Evolutionary conservation across 2,797 vertebrate genomes (phyloP).

Genomic region (Australoheros facetus): DNA sequence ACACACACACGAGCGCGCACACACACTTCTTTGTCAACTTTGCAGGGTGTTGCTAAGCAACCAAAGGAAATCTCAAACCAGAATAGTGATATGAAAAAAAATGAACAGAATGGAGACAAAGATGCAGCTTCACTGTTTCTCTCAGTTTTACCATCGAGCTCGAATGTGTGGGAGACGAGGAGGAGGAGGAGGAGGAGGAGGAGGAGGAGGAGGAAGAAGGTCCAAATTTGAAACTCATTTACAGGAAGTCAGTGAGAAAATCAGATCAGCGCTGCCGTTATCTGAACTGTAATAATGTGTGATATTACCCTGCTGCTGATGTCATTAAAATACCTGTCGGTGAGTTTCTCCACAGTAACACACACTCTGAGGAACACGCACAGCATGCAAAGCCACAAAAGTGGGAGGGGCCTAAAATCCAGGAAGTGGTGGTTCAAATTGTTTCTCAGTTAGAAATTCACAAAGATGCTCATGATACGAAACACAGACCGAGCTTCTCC

Average conservation of each 20-base stretch:
- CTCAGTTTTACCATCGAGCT: conserved; percentile 1
- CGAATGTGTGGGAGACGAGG: not conserved
- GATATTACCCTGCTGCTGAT: not conserved
- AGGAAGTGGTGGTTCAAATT: not conserved
- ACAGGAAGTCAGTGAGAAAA: conserved; percentile 1
- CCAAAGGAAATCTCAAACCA: conserved; percentile 49
- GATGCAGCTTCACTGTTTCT: conserved; percentile 10
- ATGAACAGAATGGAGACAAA: conserved; percentile 12
- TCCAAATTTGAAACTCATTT: not conserved
- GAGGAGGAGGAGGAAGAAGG: not conserved
- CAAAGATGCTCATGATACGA: not conserved
- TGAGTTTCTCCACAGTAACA: not conserved
- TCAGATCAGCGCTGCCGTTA: not conserved
- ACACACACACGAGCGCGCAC: not conserved
- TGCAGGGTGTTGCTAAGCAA: conserved; percentile 67
- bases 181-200: not conserved
- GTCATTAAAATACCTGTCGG: not conserved
- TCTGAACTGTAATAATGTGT: not conserved
- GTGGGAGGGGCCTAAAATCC: not conserved
- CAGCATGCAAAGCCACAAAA: not conserved
- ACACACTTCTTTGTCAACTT: conserved; percentile 46
- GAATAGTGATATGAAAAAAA: conserved; percentile 36
- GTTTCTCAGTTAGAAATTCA: not conserved
- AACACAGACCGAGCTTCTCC: not conserved
- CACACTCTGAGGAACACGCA: not conserved